Conservation (phyloP, 2,113 vertebrate species). For the Fulmarus glacialis region DNA sequence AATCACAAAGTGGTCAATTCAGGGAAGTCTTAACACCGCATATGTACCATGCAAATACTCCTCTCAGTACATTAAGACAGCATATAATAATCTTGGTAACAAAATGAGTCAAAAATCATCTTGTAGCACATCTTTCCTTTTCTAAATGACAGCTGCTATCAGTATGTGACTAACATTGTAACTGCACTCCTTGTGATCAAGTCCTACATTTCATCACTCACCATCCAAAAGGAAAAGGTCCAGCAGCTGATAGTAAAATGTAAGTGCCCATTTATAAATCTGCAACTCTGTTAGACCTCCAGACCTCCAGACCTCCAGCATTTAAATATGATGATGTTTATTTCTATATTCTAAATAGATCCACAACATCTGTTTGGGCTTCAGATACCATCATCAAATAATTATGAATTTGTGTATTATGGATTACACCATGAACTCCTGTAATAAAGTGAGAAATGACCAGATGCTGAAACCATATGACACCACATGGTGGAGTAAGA, state of each 20-base stretch:
- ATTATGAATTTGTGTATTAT: neutral
- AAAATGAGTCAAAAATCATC: neutral
- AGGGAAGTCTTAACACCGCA: neutral
- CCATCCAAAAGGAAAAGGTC: neutral
- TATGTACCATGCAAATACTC: neutral
- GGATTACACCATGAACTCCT: neutral
- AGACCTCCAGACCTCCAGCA: no score
- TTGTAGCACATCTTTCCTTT: neutral
- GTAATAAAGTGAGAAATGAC: neutral
- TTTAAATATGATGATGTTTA: no score
- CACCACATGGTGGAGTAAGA: neutral
- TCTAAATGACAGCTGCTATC: neutral
- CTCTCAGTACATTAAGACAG: neutral
- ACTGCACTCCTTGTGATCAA: neutral
- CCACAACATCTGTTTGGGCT: neutral
- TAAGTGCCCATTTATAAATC: neutral
- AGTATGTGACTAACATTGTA: neutral
- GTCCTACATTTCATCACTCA: neutral
- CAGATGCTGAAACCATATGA: neutral
- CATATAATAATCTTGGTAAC: neutral
- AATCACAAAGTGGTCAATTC: neutral
- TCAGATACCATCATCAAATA: neutral
- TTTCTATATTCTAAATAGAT: neutral
- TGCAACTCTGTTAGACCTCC: neutral
- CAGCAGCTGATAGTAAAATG: neutral